Conservation (phyloP, 2,797 vertebrate species). For the Peromyscus melanophrys region DNA sequence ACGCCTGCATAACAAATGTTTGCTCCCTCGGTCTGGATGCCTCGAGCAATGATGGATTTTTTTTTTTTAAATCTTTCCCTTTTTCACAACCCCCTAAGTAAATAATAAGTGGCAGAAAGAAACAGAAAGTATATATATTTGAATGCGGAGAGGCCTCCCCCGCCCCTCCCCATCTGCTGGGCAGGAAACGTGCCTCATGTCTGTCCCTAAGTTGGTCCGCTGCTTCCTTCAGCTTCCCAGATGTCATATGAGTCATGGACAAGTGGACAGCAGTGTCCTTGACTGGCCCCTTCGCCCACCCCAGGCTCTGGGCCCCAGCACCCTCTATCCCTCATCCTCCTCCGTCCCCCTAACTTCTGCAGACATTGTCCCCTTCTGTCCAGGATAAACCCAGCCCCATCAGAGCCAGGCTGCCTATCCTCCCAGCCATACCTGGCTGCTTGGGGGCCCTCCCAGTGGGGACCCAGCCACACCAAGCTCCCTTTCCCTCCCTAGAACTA, state of each 20-base stretch:
- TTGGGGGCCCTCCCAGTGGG: background rate
- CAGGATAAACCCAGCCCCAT: background rate
- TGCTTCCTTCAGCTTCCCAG: background rate
- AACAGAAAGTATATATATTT: slow-evolving; percentile 26
- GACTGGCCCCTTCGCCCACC: background rate
- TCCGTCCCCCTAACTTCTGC: background rate
- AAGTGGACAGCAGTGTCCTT: background rate
- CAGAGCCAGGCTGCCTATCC: background rate
- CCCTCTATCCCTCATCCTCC: background rate
- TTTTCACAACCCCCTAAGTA: slow-evolving; percentile 59
- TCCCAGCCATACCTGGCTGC: background rate
- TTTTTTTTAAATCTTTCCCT: background rate
- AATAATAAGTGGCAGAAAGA: slow-evolving; percentile 51
- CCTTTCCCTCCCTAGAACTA: background rate
- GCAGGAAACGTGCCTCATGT: background rate
- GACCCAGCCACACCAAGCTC: background rate
- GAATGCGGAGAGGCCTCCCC: background rate
- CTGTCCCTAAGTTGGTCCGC: background rate
- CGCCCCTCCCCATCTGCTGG: background rate
- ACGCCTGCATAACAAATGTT: background rate
- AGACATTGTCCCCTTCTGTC: background rate
- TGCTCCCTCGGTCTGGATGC: slow-evolving; percentile 48
- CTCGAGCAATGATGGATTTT: slow-evolving; percentile 59
- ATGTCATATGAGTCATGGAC: background rate
- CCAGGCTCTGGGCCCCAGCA: background rate